Conservation (phyloP, 1,140 invertebrate genomes). For the Pantala flavescens region DNA sequence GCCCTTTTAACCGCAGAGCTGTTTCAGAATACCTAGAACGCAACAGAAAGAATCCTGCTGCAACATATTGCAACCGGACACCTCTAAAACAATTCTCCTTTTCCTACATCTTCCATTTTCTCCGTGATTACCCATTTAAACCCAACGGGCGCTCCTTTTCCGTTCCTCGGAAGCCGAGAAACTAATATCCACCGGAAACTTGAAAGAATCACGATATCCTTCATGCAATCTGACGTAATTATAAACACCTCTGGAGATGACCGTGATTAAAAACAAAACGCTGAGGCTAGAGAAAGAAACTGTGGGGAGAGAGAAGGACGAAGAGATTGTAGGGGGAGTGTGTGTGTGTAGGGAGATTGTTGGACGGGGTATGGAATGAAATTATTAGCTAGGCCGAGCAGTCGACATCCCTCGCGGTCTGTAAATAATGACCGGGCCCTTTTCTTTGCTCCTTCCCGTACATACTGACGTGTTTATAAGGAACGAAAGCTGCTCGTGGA, state of each 20-base stretch:
- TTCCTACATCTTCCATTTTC: too few species aligned
- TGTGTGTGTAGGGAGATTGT: neutral
- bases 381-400: neutral
- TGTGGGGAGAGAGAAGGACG: neutral
- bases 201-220: neutral
- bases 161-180: neutral
- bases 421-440: conserved; percentile 8
- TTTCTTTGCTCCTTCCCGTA: neutral
- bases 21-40: too few species aligned
- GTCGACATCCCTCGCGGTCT: neutral
- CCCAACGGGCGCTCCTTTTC: too few species aligned
- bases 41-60: too few species aligned
- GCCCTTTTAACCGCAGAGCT: too few species aligned
- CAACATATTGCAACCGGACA: too few species aligned
- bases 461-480: conserved; percentile 5
- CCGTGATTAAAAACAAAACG: too few species aligned
- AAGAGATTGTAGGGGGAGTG: neutral
- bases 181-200: neutral
- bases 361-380: neutral
- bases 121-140: too few species aligned
- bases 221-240: neutral
- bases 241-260: neutral
- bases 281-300: neutral
- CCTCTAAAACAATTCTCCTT: too few species aligned
- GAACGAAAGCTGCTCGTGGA: neutral